phyloP scores from a whole-genome alignment of 2,797 vertebrate species.

The Synaphobranchus kaupii region DNA sequence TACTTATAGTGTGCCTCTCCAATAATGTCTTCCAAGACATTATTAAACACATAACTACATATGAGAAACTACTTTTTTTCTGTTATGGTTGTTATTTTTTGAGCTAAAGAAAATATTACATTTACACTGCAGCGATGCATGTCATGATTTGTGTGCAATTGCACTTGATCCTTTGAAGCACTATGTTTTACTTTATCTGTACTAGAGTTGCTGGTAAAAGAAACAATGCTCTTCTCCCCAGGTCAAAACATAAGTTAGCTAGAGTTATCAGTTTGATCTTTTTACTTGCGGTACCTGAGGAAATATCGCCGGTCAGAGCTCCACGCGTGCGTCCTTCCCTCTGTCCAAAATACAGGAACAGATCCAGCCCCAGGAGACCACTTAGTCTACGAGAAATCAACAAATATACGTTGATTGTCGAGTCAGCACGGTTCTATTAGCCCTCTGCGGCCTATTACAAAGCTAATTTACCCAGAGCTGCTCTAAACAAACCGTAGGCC shows the following conservation, averaged over 20 bases:
- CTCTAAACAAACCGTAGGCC: constrained; percentile 12
- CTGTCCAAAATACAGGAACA: not conserved
- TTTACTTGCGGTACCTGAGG: not conserved
- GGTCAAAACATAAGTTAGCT: not conserved
- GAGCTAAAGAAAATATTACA: not conserved
- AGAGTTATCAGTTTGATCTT: constrained; percentile 4
- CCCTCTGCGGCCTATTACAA: constrained; percentile 49
- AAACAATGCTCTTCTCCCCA: not conserved
- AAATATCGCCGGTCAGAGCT: not conserved
- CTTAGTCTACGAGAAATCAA: constrained; percentile 33
- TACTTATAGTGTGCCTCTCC: not conserved
- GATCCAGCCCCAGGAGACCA: constrained; percentile 28
- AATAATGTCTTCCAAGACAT: too few relatives aligned
- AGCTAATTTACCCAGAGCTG: constrained; percentile 18
- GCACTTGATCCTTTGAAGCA: not conserved
- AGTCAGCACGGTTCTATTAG: constrained; percentile 24
- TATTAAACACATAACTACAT: not conserved
- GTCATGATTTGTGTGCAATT: not conserved
- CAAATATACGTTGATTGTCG: constrained; percentile 23
- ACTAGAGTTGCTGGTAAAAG: not conserved
- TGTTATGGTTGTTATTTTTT: not conserved
- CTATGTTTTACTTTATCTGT: not conserved
- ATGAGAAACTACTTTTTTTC: not conserved
- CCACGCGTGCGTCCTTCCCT: not conserved
- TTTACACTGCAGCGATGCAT: not conserved